phyloP scores from a whole-genome alignment of 2,797 vertebrate genomes.

The Pangasius djambal region DNA sequence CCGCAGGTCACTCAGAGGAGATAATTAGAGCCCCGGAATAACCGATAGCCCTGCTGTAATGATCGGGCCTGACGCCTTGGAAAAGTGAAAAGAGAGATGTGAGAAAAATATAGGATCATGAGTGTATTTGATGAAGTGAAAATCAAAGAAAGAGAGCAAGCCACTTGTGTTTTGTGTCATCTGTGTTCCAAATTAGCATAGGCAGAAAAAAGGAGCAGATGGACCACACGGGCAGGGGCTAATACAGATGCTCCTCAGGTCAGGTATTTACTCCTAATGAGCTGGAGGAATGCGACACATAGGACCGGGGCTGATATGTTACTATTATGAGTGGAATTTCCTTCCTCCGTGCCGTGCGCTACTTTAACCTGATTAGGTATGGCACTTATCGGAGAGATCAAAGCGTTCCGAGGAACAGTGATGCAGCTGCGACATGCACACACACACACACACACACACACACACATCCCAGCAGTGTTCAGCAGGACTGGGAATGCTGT shows the following conservation, averaged over 20 bases:
- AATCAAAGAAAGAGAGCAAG: constrained; percentile 5
- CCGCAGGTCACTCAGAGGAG: constrained; percentile 67
- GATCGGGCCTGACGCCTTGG: constrained; percentile 65
- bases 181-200: constrained; percentile 68
- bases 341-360: constrained; percentile 75
- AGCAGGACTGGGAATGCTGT: constrained; percentile 21
- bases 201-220: constrained; percentile 70
- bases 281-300: constrained; percentile 79
- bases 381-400: constrained; percentile 82
- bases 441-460: constrained; percentile 52
- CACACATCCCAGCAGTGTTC: constrained; percentile 37
- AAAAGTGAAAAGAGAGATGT: constrained; percentile 35
- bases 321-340: constrained; percentile 80
- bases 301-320: constrained; percentile 83
- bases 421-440: constrained; percentile 65
- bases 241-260: constrained; percentile 79
- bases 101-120: neutral
- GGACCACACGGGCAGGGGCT: constrained; percentile 79
- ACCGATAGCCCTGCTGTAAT: constrained; percentile 70
- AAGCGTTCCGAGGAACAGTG: constrained; percentile 69
- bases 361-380: constrained; percentile 84
- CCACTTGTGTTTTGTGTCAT: constrained; percentile 74
- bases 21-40: constrained; percentile 72
- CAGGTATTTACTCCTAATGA: constrained; percentile 85
- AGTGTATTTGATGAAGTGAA: neutral